Conservation (phyloP, 2,113 vertebrate species). For the Spermophilus dauricus region DNA sequence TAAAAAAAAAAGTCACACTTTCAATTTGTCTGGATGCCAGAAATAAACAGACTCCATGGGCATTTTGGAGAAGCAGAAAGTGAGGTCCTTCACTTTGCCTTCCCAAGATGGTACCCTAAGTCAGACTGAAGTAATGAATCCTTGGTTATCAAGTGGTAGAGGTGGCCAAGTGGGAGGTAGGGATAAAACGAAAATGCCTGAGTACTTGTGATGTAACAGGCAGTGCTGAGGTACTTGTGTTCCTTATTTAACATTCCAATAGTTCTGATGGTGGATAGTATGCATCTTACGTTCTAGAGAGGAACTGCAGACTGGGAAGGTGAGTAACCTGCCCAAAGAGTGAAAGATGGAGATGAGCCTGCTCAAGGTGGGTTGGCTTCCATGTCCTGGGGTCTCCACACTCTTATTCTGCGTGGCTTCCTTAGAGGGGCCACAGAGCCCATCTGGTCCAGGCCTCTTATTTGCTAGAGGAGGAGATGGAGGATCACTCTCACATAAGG, state of each 20-base stretch:
- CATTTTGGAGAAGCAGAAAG: not conserved
- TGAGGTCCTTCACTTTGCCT: not conserved
- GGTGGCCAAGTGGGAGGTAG: not conserved
- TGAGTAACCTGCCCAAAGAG: not conserved
- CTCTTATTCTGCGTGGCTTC: not conserved
- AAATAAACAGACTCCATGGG: not conserved
- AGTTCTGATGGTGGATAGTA: not conserved
- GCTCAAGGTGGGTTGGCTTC: not conserved
- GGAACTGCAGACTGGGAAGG: not conserved
- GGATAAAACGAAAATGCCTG: not conserved
- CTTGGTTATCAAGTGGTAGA: not conserved
- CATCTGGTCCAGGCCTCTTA: not conserved
- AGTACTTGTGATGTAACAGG: not conserved
- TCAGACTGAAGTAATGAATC: not conserved
- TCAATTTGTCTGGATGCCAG: not conserved
- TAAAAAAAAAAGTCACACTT: not conserved
- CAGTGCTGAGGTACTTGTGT: too few relatives aligned
- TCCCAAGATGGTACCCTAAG: not conserved
- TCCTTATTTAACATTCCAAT: not conserved
- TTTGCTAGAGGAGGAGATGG: not conserved
- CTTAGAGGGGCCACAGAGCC: not conserved
- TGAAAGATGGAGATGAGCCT: not conserved
- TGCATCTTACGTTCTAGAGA: not conserved
- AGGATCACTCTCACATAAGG: not conserved
- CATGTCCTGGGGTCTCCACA: not conserved